Evolutionary conservation across 2,888 invertebrate species (phyloP).

Genomic region (Sepiola atlantica): DNA sequence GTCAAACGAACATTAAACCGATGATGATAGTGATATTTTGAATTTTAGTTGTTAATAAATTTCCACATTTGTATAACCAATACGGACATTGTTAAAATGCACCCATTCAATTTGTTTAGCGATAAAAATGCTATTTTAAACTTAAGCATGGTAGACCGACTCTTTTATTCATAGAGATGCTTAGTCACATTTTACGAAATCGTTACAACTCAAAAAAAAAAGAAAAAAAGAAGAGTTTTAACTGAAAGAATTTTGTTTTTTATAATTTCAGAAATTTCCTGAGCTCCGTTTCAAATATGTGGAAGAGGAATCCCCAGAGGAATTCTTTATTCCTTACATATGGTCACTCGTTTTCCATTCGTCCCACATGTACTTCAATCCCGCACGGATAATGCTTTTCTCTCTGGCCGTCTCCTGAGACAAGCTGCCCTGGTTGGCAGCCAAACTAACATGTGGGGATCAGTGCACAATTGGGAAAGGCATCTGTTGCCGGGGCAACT

Average conservation of each 20-base stretch:
- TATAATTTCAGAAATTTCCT: slow-evolving; percentile 89
- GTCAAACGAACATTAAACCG: no score
- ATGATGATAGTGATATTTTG: no score
- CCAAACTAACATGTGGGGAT: slow-evolving; percentile 23
- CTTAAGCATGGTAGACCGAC: no score
- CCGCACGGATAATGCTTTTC: slow-evolving; percentile 71
- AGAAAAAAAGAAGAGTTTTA: no score
- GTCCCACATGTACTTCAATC: slow-evolving; percentile 77
- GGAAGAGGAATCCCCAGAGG: slow-evolving; percentile 98
- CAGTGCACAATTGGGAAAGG: slow-evolving; percentile 33
- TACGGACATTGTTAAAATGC: no score
- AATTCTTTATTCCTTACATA: slow-evolving; percentile 99
- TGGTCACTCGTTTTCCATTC: slow-evolving; percentile 89
- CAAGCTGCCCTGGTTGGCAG: slow-evolving; percentile 39
- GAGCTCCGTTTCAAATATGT: slow-evolving; percentile 99
- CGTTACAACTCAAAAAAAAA: neutral
- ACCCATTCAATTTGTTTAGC: no score
- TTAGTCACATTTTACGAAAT: no score
- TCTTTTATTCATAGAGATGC: no score
- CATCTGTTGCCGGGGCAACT: neutral
- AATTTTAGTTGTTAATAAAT: no score
- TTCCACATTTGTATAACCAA: neutral
- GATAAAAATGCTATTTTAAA: no score
- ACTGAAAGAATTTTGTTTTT: neutral
- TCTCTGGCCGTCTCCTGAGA: slow-evolving; percentile 57